phyloP scores from a whole-genome alignment of 1,140 invertebrate genomes.

The Bombyx mandarina region DNA sequence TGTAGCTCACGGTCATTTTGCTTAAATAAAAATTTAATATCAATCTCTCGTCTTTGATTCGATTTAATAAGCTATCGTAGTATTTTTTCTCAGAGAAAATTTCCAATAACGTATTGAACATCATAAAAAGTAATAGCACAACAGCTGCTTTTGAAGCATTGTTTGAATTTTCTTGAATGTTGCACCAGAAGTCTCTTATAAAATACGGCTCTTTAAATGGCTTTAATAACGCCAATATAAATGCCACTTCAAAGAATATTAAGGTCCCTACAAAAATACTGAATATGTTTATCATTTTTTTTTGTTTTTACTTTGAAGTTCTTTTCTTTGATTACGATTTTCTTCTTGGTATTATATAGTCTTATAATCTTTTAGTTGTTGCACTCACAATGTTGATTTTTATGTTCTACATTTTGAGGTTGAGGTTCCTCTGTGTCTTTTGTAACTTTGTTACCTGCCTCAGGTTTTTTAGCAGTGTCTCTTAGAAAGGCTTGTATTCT shows the following conservation, averaged over 20 bases:
- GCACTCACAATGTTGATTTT: not conserved
- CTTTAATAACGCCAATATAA: constrained; percentile 33
- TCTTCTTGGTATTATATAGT: constrained; percentile 2
- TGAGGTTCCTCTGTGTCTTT: constrained; percentile 1
- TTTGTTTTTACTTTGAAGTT: constrained; percentile 9
- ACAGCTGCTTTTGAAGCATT: constrained; percentile 20
- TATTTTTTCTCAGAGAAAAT: constrained; percentile 23
- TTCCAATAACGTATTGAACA: constrained; percentile 27
- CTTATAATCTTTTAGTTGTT: constrained; percentile 4
- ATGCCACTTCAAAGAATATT: constrained; percentile 27
- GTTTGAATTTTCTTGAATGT: constrained; percentile 17
- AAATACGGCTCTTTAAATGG: constrained; percentile 29
- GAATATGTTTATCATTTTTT: constrained; percentile 39
- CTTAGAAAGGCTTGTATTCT: constrained; percentile 26
- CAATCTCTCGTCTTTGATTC: constrained; percentile 17
- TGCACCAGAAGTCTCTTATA: constrained; percentile 34
- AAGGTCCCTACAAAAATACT: constrained; percentile 18
- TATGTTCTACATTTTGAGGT: constrained; percentile 1
- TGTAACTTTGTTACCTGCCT: constrained; percentile 3
- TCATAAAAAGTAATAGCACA: constrained; percentile 13
- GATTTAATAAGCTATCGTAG: constrained; percentile 13
- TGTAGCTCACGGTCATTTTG: constrained; percentile 22
- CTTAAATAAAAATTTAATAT: constrained; percentile 29
- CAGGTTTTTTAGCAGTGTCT: constrained; percentile 15
- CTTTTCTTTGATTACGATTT: constrained; percentile 1